Evolutionary conservation across 2,797 vertebrate genomes (phyloP).

Genomic region (Arrhamphus sclerolepis): DNA sequence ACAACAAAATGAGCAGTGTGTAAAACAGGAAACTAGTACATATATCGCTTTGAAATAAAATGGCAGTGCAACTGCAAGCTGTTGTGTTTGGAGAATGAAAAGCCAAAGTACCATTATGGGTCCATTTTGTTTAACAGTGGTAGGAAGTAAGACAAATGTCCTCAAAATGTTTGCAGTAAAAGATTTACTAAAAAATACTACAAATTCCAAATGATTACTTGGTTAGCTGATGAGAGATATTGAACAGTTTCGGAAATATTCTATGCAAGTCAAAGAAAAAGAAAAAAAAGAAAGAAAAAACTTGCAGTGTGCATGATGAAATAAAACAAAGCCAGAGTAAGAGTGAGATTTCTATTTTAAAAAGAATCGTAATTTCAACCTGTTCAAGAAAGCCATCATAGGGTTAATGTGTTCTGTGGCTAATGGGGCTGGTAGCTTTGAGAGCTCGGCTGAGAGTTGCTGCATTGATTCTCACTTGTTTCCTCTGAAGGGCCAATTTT

Average conservation of each 20-base stretch:
- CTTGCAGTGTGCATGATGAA: conserved; percentile 16
- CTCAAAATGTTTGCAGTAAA: too few species aligned
- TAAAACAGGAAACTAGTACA: background rate
- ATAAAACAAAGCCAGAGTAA: conserved; percentile 23
- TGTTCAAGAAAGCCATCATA: conserved; percentile 60
- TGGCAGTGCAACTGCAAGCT: background rate
- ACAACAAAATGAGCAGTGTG: conserved; percentile 5
- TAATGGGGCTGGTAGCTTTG: conserved; percentile 73
- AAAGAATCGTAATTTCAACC: conserved; percentile 66
- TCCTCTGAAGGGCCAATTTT: conserved; percentile 82
- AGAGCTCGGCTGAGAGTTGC: conserved; percentile 63
- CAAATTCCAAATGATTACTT: background rate
- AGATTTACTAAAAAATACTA: conserved; percentile 6
- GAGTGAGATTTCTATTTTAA: conserved; percentile 53
- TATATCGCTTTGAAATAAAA: background rate
- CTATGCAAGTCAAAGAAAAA: conserved; percentile 27
- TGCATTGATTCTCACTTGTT: conserved; percentile 76
- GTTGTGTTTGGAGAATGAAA: background rate
- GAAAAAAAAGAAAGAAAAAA: conserved; percentile 34
- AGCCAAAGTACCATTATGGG: background rate
- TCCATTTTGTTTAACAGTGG: conserved; percentile 2
- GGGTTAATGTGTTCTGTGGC: conserved; percentile 76
- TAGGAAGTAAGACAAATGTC: too few species aligned
- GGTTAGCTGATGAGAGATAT: conserved; percentile 18
- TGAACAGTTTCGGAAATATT: conserved; percentile 24